Evolutionary conservation across 2,113 vertebrate genomes (phyloP).

Genomic region (Phoxinus phoxinus): DNA sequence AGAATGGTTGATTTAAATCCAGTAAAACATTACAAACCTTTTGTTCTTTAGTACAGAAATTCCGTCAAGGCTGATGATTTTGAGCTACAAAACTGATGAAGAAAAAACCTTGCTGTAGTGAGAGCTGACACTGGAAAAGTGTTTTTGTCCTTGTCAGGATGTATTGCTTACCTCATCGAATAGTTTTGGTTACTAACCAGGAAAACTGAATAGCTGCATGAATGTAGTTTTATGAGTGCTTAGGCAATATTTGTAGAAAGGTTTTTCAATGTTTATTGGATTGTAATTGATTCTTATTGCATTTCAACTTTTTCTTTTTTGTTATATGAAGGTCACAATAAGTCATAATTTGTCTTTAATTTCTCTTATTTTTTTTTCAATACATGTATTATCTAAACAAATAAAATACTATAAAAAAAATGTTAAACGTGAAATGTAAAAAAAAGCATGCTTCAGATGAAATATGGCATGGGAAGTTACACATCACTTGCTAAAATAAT

Average conservation of each 20-base stretch:
- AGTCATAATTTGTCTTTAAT: neutral
- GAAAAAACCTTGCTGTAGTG: neutral
- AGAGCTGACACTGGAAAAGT: neutral
- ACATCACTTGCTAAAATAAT: neutral
- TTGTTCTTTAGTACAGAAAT: neutral
- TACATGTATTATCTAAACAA: neutral
- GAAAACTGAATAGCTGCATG: neutral
- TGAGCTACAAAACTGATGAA: neutral
- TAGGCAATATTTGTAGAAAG: neutral
- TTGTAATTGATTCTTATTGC: neutral
- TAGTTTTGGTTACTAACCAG: neutral
- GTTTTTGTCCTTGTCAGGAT: slow-evolving; percentile 10
- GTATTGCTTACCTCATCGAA: neutral
- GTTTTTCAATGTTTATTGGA: neutral
- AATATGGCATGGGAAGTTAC: neutral
- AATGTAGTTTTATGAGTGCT: neutral
- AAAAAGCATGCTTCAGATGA: neutral
- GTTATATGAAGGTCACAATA: neutral
- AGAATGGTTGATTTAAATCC: neutral
- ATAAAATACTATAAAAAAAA: neutral
- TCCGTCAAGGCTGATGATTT: neutral
- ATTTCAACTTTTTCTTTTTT: neutral
- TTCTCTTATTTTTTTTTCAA: no score
- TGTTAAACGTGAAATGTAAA: no score
- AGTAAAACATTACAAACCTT: neutral